A percentile compares a stretch with the other conserved stretches of the same genome.
Conservation (phyloP, 2,797 vertebrate genomes). For the Notamacropus eugenii region DNA sequence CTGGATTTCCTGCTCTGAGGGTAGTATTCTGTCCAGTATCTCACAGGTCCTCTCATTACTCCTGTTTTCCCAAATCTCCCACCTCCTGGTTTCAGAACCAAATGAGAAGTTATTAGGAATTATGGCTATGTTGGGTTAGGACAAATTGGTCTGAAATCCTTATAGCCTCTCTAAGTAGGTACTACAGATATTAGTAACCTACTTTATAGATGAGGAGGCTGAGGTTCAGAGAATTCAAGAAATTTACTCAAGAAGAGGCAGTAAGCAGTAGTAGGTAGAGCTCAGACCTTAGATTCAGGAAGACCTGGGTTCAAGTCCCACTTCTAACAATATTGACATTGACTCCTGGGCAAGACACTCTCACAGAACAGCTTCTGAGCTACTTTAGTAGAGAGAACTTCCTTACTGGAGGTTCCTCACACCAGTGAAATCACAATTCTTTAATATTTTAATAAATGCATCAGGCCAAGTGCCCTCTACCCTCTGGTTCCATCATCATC, state of each 20-base stretch:
- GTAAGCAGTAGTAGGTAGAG: background rate
- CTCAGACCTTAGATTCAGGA: background rate
- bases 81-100: too few species aligned
- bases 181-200: background rate
- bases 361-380: background rate
- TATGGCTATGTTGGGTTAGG: background rate
- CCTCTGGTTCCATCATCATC: background rate
- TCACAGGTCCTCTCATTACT: too few species aligned
- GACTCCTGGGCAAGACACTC: background rate
- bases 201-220: background rate
- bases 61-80: too few species aligned
- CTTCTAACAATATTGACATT: background rate
- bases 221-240: background rate
- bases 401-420: background rate
- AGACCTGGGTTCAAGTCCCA: constrained; percentile 1
- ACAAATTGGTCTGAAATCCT: background rate
- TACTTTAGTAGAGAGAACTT: background rate
- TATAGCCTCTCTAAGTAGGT: background rate
- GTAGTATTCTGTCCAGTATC: too few species aligned
- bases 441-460: background rate
- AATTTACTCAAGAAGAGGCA: background rate
- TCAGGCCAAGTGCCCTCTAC: background rate
- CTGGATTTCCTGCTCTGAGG: too few species aligned
- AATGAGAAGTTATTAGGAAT: background rate
- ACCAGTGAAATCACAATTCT: background rate